Evolutionary conservation across 2,888 invertebrate genomes (phyloP).

Genomic region (Anagyrus pseudococci): DNA sequence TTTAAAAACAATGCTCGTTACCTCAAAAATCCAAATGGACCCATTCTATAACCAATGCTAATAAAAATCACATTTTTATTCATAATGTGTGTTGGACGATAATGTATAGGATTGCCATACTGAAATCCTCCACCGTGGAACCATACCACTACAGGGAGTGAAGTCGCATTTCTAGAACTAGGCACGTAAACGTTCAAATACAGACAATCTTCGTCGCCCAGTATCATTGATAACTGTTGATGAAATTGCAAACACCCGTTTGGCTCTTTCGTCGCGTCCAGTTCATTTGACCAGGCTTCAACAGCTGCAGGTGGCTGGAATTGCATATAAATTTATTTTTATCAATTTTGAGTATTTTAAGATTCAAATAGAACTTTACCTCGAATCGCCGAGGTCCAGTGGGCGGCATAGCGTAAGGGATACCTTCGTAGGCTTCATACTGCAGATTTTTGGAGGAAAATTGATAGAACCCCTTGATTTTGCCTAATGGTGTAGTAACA

Average conservation of each 20-base stretch:
- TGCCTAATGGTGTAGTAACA: conserved; percentile 7
- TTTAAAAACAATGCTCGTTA: background rate
- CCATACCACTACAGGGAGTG: conserved; percentile 26
- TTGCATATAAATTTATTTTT: too few species aligned
- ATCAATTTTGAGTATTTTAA: too few species aligned
- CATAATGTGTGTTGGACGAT: conserved; percentile 19
- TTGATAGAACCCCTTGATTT: conserved; percentile 10
- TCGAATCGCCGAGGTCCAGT: conserved; percentile 2
- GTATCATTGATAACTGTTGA: conserved; percentile 24
- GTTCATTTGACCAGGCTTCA: conserved; percentile 42
- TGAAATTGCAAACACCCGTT: conserved; percentile 18
- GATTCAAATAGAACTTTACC: too few species aligned
- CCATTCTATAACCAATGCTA: conserved; percentile 27
- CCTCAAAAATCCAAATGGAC: conserved; percentile 21
- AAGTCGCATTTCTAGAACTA: background rate
- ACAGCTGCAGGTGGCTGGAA: conserved; percentile 51
- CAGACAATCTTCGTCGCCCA: conserved; percentile 30
- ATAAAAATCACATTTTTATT: conserved; percentile 28
- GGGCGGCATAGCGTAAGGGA: conserved; percentile 19
- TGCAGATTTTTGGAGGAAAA: background rate
- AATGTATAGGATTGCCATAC: background rate
- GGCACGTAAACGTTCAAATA: conserved; percentile 35
- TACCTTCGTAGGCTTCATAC: conserved; percentile 18
- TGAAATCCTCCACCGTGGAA: conserved; percentile 31
- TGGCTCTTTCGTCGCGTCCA: conserved; percentile 22